Conservation (phyloP, 1,140 invertebrate species). For the Acromyrmex echinatior region DNA sequence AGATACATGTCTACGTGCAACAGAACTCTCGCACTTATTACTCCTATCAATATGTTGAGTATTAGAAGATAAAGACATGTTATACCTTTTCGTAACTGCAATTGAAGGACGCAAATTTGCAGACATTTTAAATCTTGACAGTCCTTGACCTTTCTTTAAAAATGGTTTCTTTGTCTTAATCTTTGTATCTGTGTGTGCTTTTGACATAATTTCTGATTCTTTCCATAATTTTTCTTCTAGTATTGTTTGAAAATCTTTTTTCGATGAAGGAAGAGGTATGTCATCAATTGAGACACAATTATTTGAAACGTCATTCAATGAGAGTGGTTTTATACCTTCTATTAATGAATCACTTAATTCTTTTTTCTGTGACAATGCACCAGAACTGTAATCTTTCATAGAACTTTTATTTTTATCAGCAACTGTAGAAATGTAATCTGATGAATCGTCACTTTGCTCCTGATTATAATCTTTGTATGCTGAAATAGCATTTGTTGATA, state of each 20-base stretch:
- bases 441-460: not conserved
- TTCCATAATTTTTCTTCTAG: conserved; percentile 82
- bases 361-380: not conserved
- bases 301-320: not conserved
- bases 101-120: conserved; percentile 2
- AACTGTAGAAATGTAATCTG: not conserved
- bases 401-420: not conserved
- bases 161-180: conserved; percentile 81
- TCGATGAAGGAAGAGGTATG: conserved; percentile 83
- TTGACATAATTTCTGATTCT: conserved; percentile 65
- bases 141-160: conserved; percentile 85
- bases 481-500: not conserved
- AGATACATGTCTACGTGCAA: not conserved
- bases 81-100: conserved; percentile 78
- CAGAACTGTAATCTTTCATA: conserved; percentile 40
- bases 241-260: conserved; percentile 83
- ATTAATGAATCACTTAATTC: conserved; percentile 59
- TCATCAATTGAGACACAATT: conserved; percentile 80
- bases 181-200: conserved; percentile 20
- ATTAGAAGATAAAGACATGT: conserved; percentile 79
- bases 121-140: conserved; percentile 81
- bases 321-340: conserved; percentile 71
- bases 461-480: not conserved
- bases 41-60: conserved; percentile 23
- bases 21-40: conserved; percentile 75